These are phyloP conservation scores for Pyxicephalus adspersus DNA, from an alignment of 2,113 vertebrate species.

Conservation along the genomic window DNA sequence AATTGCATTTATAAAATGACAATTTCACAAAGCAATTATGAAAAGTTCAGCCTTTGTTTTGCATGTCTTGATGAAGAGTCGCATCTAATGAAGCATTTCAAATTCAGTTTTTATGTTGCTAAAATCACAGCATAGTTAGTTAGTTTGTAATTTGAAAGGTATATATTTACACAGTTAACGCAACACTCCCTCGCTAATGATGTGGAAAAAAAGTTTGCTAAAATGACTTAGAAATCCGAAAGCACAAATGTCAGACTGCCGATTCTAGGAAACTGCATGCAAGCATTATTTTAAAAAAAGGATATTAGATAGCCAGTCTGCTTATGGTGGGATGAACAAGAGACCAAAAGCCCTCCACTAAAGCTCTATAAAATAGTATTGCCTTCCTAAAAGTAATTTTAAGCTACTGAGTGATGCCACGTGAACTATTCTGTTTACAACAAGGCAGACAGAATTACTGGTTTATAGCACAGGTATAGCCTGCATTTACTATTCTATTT, in stretches of 20 bases:
- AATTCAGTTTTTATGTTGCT: conserved; percentile 40
- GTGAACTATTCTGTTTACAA: no score
- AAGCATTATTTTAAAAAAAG: no score
- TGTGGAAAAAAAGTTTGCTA: conserved; percentile 7
- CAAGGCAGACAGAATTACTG: no score
- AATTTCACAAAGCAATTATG: conserved; percentile 53
- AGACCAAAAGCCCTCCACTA: no score
- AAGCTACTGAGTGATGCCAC: no score
- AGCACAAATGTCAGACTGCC: neutral
- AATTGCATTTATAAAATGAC: conserved; percentile 53
- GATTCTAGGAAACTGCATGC: neutral
- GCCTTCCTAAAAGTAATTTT: no score
- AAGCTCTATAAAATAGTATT: no score
- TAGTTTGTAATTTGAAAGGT: conserved; percentile 28
- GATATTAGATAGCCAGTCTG: no score
- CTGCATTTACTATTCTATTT: no score
- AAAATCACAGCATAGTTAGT: conserved; percentile 17
- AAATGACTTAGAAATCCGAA: neutral
- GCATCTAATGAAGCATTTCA: conserved; percentile 56
- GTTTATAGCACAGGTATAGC: no score
- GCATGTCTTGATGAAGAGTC: conserved; percentile 44
- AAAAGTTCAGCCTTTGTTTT: conserved; percentile 56
- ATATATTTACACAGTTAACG: conserved; percentile 22
- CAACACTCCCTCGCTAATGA: conserved; percentile 17
- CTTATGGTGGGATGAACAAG: no score